A percentile compares a stretch with the other conserved stretches of the same genome.
These are phyloP conservation scores for Eristalinus aeneus DNA, from an alignment of 2,888 invertebrate genomes.

Conservation along the genomic window DNA sequence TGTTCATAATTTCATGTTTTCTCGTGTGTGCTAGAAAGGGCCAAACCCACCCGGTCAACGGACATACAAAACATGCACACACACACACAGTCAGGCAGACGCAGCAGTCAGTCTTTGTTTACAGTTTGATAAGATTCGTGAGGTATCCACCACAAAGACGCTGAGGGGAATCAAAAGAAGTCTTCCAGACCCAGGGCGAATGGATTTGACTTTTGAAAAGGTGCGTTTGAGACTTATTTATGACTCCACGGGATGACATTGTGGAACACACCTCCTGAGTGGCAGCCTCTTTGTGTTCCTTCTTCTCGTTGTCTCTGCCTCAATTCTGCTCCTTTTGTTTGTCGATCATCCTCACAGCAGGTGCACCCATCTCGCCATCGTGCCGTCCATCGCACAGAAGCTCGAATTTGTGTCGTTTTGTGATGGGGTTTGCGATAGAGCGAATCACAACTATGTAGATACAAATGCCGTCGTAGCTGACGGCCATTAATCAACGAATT, in stretches of 20 bases:
- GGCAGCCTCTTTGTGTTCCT: background rate
- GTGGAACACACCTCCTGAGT: conserved; percentile 46
- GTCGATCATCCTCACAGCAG: background rate
- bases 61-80: background rate
- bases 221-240: conserved; percentile 44
- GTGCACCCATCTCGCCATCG: background rate
- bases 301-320: background rate
- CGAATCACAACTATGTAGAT: background rate
- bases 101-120: conserved; percentile 53
- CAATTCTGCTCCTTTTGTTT: background rate
- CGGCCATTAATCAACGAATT: background rate
- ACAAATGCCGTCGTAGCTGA: background rate
- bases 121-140: conserved; percentile 59
- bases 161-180: background rate
- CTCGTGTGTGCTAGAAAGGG: background rate
- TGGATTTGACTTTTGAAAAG: conserved; percentile 7
- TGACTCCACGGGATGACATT: conserved; percentile 53
- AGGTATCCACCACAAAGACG: conserved; percentile 6
- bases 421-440: background rate
- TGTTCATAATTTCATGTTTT: background rate
- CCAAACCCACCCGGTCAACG: background rate
- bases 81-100: too few species aligned
- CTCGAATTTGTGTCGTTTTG: background rate
- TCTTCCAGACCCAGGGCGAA: background rate
- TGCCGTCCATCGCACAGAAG: background rate